Evolutionary conservation across 2,797 vertebrate species (phyloP), one percentile per base, ranked within the genome.

Genomic region (Oreortyx pictus): DNA sequence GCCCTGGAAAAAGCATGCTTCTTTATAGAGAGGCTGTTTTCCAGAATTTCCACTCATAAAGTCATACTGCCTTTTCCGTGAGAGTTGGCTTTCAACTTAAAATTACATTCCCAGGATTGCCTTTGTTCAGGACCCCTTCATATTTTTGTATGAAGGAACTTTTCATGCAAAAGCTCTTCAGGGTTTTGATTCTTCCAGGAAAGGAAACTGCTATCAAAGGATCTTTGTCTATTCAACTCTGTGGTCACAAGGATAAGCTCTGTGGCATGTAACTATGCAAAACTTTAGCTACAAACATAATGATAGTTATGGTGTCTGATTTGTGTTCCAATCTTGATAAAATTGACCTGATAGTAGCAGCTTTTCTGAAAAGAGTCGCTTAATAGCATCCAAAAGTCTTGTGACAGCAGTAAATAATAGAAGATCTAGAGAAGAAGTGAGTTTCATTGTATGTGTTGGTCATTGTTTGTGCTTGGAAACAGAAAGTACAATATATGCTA

Each of bases 41-140:
- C 68, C 56, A 84, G 76, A 77, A 95, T 92, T 92, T 94, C 77
- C 31, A 43, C 79, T 92, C 88, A 35, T 93, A 94, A 95, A 96
- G 68, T 72, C 59, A 3, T 93, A 92, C 37, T 89, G 46, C 74
- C 77, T 87, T 10, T 90, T 87, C 85, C 74, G 75, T 50, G 54
- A 71, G 86, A 74, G 91, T 79, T 89, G 62, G 27, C 47, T 91
- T 95, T 90, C 67, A 41, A 31, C 71, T 92, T 93, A 90, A 84
- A 91, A 57, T 78, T 91, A 43, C 62, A n/a, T 88, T 95, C 77
- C 82, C 66, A 56, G 46, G 82, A 77, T 86, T 91, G 62, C 79
- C 76, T 92, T 92, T 91, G 43, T 86, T 92, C 78, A 29, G 62
- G 20, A 59, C 86, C 8, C 23, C 16, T 62, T 72, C 2, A 0